Evolutionary conservation across 2,797 vertebrate species (phyloP).

Genomic region (Sebastes taczanowskii): DNA sequence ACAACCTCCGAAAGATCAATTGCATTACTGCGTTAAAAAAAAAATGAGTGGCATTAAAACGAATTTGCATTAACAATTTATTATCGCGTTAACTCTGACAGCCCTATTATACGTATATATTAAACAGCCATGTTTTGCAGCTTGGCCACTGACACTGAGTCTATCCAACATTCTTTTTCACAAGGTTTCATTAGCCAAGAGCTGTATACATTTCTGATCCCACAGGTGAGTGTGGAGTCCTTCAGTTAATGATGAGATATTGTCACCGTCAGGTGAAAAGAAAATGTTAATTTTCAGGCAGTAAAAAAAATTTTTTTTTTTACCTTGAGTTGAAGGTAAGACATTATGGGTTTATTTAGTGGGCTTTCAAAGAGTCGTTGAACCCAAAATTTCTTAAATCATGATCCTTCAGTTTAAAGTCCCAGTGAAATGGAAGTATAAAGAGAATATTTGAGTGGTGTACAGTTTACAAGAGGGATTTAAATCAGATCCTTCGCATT

Average conservation of each 20-base stretch:
- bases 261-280: not conserved
- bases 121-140: too few species aligned
- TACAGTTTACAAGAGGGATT: too few species aligned
- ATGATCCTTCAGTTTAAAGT: not conserved
- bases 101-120: too few species aligned
- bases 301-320: not conserved
- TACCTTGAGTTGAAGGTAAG: not conserved
- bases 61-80: too few species aligned
- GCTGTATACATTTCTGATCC: not conserved
- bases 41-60: too few species aligned
- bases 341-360: not conserved
- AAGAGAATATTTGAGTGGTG: too few species aligned
- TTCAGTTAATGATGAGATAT: slow-evolving; percentile 19
- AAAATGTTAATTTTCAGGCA: not conserved
- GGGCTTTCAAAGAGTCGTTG: not conserved
- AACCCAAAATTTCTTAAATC: not conserved
- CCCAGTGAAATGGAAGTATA: not conserved
- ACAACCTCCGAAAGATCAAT: too few species aligned
- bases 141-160: not conserved
- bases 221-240: not conserved
- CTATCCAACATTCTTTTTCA: not conserved
- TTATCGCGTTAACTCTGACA: too few species aligned
- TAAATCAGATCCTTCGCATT: too few species aligned
- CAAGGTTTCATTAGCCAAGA: not conserved
- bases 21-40: too few species aligned